Conservation (phyloP, 2,113 vertebrate species). For the Falco punctatus region DNA sequence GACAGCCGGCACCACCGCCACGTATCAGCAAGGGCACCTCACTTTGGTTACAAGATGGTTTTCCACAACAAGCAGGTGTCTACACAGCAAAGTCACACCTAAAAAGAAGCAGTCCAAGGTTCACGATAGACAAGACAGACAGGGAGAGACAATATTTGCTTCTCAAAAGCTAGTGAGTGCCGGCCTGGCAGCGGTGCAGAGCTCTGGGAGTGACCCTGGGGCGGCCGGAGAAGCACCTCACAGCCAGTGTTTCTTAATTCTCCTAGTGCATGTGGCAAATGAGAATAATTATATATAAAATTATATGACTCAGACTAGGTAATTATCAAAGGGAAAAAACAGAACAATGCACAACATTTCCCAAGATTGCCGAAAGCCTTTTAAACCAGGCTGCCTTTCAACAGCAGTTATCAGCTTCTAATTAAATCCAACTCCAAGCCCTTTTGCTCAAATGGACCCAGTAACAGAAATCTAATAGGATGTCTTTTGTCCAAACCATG, state of each 20-base stretch:
- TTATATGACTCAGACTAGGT: neutral
- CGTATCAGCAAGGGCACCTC: neutral
- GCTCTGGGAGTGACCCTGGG: too few species aligned
- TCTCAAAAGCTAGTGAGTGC: accelerated
- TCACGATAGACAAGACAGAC: neutral
- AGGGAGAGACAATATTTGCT: neutral
- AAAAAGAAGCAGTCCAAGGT: neutral
- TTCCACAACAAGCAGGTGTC: neutral
- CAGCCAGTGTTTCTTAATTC: neutral
- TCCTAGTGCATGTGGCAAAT: neutral
- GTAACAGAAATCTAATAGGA: neutral
- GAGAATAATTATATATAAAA: neutral
- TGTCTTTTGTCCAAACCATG: neutral
- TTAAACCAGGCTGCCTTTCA: neutral
- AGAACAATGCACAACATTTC: neutral
- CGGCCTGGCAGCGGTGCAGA: neutral
- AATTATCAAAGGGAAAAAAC: neutral
- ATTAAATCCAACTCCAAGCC: neutral
- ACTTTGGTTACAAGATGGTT: neutral
- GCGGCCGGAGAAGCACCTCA: neutral
- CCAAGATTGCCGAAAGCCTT: neutral
- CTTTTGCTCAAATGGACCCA: neutral
- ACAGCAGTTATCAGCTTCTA: neutral
- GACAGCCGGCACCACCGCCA: neutral
- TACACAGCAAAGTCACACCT: neutral